Percentiles rank a stretch among this genome's conserved stretches.
Evolutionary conservation across 2,113 vertebrate genomes (phyloP).

Genomic region (Notiomystis cincta): DNA sequence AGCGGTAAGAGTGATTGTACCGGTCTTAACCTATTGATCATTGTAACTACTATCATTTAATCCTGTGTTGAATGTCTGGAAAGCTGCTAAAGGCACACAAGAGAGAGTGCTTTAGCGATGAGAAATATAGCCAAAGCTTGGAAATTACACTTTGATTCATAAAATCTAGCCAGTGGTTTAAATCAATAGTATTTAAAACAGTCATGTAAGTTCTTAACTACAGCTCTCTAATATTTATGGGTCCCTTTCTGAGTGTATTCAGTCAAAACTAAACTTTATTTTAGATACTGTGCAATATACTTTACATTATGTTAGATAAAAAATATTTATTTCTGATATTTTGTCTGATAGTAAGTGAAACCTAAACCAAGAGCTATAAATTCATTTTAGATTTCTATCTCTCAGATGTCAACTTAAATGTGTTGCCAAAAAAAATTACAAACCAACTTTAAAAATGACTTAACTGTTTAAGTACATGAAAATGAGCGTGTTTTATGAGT

Average conservation of each 20-base stretch:
- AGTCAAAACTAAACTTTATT: slow-evolving; percentile 72
- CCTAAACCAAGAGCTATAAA: slow-evolving; percentile 50
- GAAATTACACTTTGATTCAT: slow-evolving; percentile 83
- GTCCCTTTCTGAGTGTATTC: slow-evolving; percentile 69
- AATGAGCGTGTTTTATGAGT: slow-evolving; percentile 70
- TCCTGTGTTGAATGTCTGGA: slow-evolving; percentile 93
- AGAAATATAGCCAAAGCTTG: slow-evolving; percentile 79
- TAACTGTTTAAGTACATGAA: slow-evolving; percentile 70
- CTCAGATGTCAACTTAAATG: slow-evolving; percentile 67
- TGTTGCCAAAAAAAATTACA: slow-evolving; percentile 63
- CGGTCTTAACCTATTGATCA: slow-evolving; percentile 99
- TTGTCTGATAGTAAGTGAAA: slow-evolving; percentile 19
- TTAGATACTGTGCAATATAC: slow-evolving; percentile 41
- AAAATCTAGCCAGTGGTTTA: slow-evolving; percentile 82
- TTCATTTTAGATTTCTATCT: slow-evolving; percentile 68
- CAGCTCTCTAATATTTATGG: slow-evolving; percentile 75
- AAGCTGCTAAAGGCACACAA: slow-evolving; percentile 85
- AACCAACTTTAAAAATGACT: slow-evolving; percentile 65
- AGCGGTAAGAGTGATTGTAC: slow-evolving; percentile 95
- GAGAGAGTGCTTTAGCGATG: slow-evolving; percentile 76
- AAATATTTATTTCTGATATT: slow-evolving; percentile 67
- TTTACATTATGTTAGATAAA: slow-evolving; percentile 47
- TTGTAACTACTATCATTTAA: slow-evolving; percentile 99
- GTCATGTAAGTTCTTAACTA: slow-evolving; percentile 83
- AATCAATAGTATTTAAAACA: slow-evolving; percentile 88